phyloP scores from a whole-genome alignment of 2,113 vertebrate species.

The Callionymus lyra region DNA sequence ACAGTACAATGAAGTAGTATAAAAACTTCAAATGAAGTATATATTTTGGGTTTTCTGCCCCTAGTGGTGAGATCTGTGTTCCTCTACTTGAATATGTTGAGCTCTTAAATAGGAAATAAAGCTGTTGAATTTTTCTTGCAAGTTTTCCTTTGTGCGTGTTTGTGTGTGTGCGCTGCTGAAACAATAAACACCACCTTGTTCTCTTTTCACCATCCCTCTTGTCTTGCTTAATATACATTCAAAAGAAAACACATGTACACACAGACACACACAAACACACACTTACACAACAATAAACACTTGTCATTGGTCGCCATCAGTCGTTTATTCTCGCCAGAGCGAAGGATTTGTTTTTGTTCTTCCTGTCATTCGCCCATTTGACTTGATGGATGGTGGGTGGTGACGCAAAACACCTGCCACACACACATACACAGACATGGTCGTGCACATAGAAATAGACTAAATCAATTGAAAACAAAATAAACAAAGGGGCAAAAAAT shows the following conservation, averaged over 20 bases:
- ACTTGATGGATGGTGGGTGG: constrained; percentile 60
- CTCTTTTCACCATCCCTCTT: constrained; percentile 15
- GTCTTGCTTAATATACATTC: constrained; percentile 6
- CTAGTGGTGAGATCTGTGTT: too few species aligned
- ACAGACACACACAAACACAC: constrained; percentile 6
- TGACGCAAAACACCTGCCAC: constrained; percentile 53
- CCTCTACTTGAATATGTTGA: too few species aligned
- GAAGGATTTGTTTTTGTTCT: constrained; percentile 60
- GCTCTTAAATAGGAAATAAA: too few species aligned
- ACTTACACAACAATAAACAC: constrained; percentile 37
- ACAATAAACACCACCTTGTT: constrained; percentile 26
- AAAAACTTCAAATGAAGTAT: too few species aligned
- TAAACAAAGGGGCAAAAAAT: background rate
- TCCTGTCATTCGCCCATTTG: constrained; percentile 56
- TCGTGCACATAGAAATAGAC: constrained; percentile 7
- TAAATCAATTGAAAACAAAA: background rate
- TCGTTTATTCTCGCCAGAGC: constrained; percentile 40
- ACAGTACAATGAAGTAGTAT: too few species aligned
- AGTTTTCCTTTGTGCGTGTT: background rate
- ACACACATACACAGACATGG: constrained; percentile 24
- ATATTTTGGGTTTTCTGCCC: too few species aligned
- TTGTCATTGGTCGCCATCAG: constrained; percentile 47
- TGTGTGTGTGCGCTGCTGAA: constrained; percentile 21
- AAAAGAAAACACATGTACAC: constrained; percentile 1
- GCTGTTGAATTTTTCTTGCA: too few species aligned